Evolutionary conservation across 2,888 invertebrate species (phyloP), one percentile per base, ranked within the genome.

Genomic region (Aporophyla nigra): DNA sequence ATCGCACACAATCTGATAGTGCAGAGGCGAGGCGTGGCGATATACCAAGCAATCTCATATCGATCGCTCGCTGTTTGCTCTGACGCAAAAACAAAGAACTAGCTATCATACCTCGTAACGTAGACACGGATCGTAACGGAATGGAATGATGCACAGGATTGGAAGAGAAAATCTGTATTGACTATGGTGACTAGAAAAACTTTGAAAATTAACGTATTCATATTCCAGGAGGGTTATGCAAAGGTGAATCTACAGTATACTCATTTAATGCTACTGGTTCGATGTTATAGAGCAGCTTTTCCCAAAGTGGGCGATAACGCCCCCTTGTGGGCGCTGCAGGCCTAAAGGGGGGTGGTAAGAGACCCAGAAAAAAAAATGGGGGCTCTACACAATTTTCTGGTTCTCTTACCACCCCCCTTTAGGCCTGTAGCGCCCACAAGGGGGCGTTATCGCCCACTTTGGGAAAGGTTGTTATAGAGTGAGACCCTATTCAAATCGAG

Each of bases 31-130:
- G 40, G 62, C 61, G 33, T 24, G 33, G 46, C 70, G 49, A 58
- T 53, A 40, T 65, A 70, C 67, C 84, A 59, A 76, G 59, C 84
- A 76, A 79, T 84, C 76, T 72, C 74, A 74, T 82, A 69, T 68
- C 66, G 73, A 80, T 75, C 19, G 71, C 72, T 58, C 21, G 77
- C 62, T 75, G 71, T 68, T 54, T 62, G 61, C 69, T 53, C 43
- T 58, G 54, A 68, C 40, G 61, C 54, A 66, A 69, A 85, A 83
- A 83, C 73, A 85, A 83, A 83, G 65, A 59, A 62, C 58, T 43
- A 10, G 40, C 67, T 70, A 76, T 65, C 82, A 82, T 71, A 51
- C 53, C 16, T 49, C 27, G 69, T 59, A 49, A 58, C 63, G 63
- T 43, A 58, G 65, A 49, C 53, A 43, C 53, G 16, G 46, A 21